phyloP scores from a whole-genome alignment of 2,797 vertebrate genomes.

The Paramormyrops hopkinsi region DNA sequence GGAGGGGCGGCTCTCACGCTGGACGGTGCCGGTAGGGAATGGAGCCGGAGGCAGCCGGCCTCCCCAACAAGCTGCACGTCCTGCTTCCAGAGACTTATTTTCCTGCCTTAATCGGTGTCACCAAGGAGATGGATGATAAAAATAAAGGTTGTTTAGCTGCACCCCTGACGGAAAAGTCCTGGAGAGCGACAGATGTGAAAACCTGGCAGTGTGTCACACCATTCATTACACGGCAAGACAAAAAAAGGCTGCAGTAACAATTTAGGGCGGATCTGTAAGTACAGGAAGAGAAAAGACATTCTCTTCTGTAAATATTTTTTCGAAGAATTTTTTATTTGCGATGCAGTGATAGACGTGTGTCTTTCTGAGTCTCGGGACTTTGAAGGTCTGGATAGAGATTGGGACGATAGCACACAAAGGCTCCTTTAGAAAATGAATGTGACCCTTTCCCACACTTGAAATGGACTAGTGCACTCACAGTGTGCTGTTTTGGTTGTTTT shows the following conservation, averaged over 20 bases:
- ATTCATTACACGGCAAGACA: slow-evolving; percentile 12
- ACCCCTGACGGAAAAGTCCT: slow-evolving; percentile 17
- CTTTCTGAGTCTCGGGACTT: slow-evolving; percentile 56
- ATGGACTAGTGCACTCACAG: slow-evolving; percentile 60
- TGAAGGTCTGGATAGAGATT: slow-evolving; percentile 54
- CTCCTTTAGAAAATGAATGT: slow-evolving; percentile 70
- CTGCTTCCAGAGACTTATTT: slow-evolving; percentile 18
- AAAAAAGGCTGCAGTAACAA: not conserved
- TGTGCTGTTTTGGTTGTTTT: slow-evolving; percentile 54
- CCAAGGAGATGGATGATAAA: slow-evolving; percentile 15
- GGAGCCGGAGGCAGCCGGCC: not conserved
- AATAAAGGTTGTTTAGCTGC: slow-evolving; percentile 21
- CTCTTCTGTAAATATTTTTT: not conserved
- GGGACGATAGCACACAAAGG: slow-evolving; percentile 57
- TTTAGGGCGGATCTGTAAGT: slow-evolving; percentile 10
- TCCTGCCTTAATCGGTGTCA: slow-evolving; percentile 25
- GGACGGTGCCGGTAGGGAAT: slow-evolving; percentile 18
- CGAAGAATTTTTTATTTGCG: not conserved
- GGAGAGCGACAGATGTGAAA: slow-evolving; percentile 13
- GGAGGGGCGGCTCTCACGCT: slow-evolving; percentile 41
- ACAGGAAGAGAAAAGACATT: not conserved
- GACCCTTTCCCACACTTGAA: slow-evolving; percentile 64
- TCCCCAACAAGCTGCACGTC: not conserved
- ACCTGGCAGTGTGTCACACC: not conserved
- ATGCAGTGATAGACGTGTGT: not conserved